phyloP scores from a whole-genome alignment of 2,113 vertebrate species.

The Garra rufa region DNA sequence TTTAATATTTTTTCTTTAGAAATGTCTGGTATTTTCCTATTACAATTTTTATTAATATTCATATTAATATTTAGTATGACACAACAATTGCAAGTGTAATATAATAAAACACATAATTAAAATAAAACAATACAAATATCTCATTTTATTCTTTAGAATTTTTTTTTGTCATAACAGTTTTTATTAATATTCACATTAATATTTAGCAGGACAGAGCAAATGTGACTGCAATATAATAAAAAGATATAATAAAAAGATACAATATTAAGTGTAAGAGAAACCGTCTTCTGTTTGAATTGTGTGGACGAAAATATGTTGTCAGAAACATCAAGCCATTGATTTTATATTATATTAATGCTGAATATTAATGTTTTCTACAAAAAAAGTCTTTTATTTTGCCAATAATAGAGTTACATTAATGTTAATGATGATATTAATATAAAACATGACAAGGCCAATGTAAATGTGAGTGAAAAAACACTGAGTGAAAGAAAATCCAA shows the following conservation, averaged over 20 bases:
- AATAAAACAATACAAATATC: too few species aligned
- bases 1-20: not conserved
- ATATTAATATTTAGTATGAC: not conserved
- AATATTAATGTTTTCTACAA: not conserved
- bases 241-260: not conserved
- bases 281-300: not conserved
- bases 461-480: not conserved
- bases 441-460: not conserved
- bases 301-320: not conserved
- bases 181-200: not conserved
- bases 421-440: not conserved
- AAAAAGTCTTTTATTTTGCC: not conserved
- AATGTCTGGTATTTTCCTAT: not conserved
- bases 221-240: not conserved
- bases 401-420: not conserved
- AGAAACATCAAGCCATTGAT: not conserved
- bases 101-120: too few species aligned
- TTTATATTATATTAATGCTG: not conserved
- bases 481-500: not conserved
- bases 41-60: not conserved
- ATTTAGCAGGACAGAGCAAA: not conserved
- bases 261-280: too few species aligned
- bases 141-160: too few species aligned
- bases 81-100: too few species aligned
- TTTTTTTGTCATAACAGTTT: not conserved